A percentile compares a stretch with the other conserved stretches of the same genome.
Evolutionary conservation across 2,888 invertebrate genomes (phyloP).

Genomic region (Lacanobia oleracea): DNA sequence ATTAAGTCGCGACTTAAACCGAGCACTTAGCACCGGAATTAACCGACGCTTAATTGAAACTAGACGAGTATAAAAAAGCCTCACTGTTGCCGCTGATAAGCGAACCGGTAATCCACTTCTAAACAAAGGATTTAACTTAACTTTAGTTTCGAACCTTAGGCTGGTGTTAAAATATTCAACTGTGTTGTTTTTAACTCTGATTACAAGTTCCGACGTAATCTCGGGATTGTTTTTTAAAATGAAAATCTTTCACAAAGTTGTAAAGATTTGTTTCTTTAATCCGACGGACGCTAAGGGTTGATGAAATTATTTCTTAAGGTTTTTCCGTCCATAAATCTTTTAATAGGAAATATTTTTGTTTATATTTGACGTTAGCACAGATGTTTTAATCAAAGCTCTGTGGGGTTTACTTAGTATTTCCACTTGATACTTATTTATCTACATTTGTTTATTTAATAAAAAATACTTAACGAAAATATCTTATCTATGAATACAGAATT

Average conservation of each 20-base stretch:
- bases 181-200: constrained; percentile 78
- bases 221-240: constrained; percentile 75
- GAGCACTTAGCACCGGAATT: constrained; percentile 86
- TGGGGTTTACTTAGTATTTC: constrained; percentile 11
- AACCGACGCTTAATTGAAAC: constrained; percentile 88
- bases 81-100: constrained; percentile 80
- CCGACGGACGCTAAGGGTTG: constrained; percentile 62
- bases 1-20: constrained; percentile 86
- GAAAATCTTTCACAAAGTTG: constrained; percentile 75
- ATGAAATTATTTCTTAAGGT: constrained; percentile 64
- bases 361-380: constrained; percentile 23
- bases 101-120: constrained; percentile 78
- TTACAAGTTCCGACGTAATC: constrained; percentile 84
- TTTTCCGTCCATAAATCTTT: constrained; percentile 48
- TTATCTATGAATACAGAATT: not conserved
- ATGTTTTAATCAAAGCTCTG: constrained; percentile 40
- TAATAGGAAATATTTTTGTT: constrained; percentile 36
- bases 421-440: not conserved
- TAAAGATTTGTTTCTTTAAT: constrained; percentile 69
- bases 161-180: constrained; percentile 77
- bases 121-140: constrained; percentile 85
- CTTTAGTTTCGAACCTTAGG: constrained; percentile 69
- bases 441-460: not conserved
- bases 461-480: too few relatives aligned
- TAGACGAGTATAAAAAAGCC: constrained; percentile 82